A percentile compares a stretch with the other conserved stretches of the same genome.
Evolutionary conservation across 2,113 vertebrate genomes (phyloP).

Genomic region (Fulica atra): DNA sequence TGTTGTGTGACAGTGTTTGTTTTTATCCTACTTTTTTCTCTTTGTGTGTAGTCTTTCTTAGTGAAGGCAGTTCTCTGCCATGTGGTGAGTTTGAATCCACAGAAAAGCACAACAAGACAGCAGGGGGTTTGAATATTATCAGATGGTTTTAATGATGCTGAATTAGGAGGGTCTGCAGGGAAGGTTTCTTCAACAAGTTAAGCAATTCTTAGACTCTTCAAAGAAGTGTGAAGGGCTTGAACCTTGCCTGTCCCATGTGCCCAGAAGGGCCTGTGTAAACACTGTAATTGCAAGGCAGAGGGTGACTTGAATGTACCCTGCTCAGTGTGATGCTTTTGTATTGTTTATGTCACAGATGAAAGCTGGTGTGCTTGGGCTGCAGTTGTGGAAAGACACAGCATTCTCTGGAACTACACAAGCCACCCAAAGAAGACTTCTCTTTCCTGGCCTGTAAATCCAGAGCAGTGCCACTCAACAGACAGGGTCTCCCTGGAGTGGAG

Average conservation of each 20-base stretch:
- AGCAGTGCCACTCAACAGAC: rapidly evolving
- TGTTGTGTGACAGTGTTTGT: not conserved
- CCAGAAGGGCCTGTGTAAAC: not conserved
- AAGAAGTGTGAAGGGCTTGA: not conserved
- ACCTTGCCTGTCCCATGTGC: rapidly evolving
- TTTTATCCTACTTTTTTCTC: not conserved
- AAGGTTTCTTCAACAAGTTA: not conserved
- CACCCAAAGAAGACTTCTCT: not conserved
- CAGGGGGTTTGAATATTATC: not conserved
- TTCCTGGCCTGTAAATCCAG: not conserved
- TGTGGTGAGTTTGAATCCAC: not conserved
- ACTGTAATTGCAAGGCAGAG: not conserved
- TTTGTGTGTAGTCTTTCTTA: not conserved
- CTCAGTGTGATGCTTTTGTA: not conserved
- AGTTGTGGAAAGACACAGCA: not conserved
- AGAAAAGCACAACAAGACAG: not conserved
- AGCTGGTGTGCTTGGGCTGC: not conserved
- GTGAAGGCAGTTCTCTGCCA: not conserved
- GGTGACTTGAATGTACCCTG: not conserved
- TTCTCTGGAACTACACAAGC: not conserved
- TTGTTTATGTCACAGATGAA: rapidly evolving
- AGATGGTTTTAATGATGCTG: not conserved
- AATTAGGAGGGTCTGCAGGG: not conserved
- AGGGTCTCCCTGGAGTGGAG: not conserved
- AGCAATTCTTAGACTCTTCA: not conserved